phyloP scores from a whole-genome alignment of 2,888 invertebrate genomes.

The Melolontha melolontha region DNA sequence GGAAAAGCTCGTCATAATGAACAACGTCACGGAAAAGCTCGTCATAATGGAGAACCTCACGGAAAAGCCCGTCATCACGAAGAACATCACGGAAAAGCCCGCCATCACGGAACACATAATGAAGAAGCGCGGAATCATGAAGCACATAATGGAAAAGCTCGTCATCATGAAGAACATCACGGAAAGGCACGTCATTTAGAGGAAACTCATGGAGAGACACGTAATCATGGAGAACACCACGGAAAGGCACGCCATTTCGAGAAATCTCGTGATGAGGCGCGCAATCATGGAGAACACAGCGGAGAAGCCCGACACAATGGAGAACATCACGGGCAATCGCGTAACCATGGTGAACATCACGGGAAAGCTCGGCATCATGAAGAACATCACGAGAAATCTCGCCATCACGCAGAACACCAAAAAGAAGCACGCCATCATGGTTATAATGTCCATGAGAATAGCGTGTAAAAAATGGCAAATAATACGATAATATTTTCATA shows the following conservation, averaged over 20 bases:
- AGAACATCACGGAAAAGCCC: constrained; percentile 2
- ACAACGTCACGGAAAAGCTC: neutral
- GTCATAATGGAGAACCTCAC: neutral
- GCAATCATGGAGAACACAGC: neutral
- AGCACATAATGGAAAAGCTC: neutral
- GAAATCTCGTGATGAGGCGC: neutral
- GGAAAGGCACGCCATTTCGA: too few relatives aligned
- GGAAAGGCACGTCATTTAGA: neutral
- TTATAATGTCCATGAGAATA: too few relatives aligned
- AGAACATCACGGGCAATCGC: neutral
- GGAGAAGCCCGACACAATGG: neutral
- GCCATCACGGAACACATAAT: neutral
- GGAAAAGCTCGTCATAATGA: constrained; percentile 3
- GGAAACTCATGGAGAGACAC: neutral
- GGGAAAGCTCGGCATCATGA: constrained; percentile 1
- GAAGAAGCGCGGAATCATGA: neutral
- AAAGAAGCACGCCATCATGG: too few relatives aligned
- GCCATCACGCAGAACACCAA: neutral
- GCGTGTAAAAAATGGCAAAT: neutral
- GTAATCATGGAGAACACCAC: neutral
- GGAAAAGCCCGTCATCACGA: constrained; percentile 6
- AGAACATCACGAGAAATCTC: neutral
- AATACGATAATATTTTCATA: neutral
- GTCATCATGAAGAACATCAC: constrained; percentile 4
- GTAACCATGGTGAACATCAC: constrained; percentile 1